Percentiles rank a stretch among this genome's conserved stretches.
Conservation (phyloP, 2,888 invertebrate genomes). For the Antheraea yamamai region DNA sequence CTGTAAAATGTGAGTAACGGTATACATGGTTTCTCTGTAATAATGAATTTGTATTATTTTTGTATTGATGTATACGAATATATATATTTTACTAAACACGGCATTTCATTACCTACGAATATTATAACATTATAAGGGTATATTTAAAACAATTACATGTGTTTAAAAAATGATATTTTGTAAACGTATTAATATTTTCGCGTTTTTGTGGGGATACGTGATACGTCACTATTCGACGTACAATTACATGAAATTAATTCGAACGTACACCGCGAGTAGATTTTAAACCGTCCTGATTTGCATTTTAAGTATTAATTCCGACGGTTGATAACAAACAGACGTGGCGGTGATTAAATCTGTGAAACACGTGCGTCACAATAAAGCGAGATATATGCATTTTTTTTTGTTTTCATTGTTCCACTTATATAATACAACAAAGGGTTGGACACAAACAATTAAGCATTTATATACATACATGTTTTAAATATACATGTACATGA, state of each 20-base stretch:
- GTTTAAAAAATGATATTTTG: neutral
- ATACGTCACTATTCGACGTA: constrained; percentile 4
- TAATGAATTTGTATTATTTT: too few relatives aligned
- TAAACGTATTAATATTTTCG: neutral
- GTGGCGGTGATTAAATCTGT: constrained; percentile 30
- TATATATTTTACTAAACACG: too few relatives aligned
- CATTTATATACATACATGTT: neutral
- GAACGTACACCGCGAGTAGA: constrained; percentile 36
- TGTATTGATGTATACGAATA: too few relatives aligned
- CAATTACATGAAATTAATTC: constrained; percentile 42
- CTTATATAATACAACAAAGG: constrained; percentile 4
- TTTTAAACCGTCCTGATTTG: constrained; percentile 38
- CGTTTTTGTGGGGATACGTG: neutral
- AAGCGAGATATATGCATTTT: neutral
- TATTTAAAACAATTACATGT: neutral
- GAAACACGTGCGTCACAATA: constrained; percentile 4
- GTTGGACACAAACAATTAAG: neutral
- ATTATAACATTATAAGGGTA: too few relatives aligned
- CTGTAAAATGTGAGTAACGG: too few relatives aligned
- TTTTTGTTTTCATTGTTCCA: neutral
- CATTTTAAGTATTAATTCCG: constrained; percentile 45
- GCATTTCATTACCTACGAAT: too few relatives aligned
- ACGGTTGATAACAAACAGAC: constrained; percentile 36
- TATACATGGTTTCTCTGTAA: too few relatives aligned
- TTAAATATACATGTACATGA: neutral